Evolutionary conservation across 2,888 invertebrate genomes (phyloP), one percentile per base, ranked within the genome.

Genomic region (Criorhina ranunculi): DNA sequence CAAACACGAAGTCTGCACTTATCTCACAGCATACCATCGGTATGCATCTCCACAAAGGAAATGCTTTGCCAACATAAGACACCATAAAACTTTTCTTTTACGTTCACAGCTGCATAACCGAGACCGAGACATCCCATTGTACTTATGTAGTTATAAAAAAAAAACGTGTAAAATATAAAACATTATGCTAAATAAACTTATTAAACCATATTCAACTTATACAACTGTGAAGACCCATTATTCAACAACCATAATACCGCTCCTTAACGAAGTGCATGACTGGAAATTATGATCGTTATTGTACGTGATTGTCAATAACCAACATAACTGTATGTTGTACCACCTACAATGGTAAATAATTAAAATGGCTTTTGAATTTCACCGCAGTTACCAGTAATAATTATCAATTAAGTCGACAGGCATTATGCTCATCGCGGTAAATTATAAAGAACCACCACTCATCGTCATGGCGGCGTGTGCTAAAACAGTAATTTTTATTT

Each of bases 331-430:
- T 42, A 17, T 9, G 5, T 67, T 8, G 19, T 40, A 19, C 59
- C 76, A 67, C 76, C 66, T 42, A 66, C 64, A n/a, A 53, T 40
- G 31, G 24, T 37, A 66, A 66, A 57, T 37, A 57, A 76, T 57
- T 66, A 37, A 19, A 59, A 31, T 15, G 19, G 9, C 67, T 66
- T n/a, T 79, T 79, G 59, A 62, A 55, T 57, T 42, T 62, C 19
- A 55, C 80, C 80, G 75, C 69, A 42, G 8, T 69, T 64, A 60
- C 49, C 49, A 62, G 49, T 64, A 49, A 55, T 29, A 57, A 62
- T 55, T 62, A 55, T 51, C 70, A 78, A 73, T 78, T 67, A 62
- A 67, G 62, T 24, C 24, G 24, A 8, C 78, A 78, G 37, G 55
- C 55, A 29, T 70, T 62, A 60, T 59, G 55, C 17, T n/a, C n/a